Evolutionary conservation across 2,113 vertebrate species (phyloP).

Genomic region (Orcinus orca): DNA sequence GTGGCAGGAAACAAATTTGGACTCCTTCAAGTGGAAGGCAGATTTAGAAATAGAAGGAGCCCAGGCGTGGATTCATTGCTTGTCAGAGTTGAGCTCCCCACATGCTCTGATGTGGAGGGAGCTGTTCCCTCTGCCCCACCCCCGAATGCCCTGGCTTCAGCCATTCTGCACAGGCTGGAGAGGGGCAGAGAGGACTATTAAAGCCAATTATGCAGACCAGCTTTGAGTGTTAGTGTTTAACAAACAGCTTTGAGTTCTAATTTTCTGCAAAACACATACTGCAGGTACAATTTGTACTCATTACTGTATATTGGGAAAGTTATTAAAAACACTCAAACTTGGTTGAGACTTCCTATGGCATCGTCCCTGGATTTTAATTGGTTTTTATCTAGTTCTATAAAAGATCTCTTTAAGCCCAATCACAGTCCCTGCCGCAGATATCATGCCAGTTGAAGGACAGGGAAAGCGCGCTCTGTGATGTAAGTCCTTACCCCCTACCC

Average conservation of each 20-base stretch:
- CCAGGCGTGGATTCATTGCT: slow-evolving; percentile 28
- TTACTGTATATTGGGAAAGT: slow-evolving; percentile 85
- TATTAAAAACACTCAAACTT: slow-evolving; percentile 86
- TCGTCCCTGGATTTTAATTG: slow-evolving; percentile 84
- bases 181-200: slow-evolving; percentile 75
- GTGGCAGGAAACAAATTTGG: slow-evolving; percentile 27
- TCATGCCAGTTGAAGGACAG: slow-evolving; percentile 47
- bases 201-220: slow-evolving; percentile 78
- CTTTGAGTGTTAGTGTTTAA: slow-evolving; percentile 76
- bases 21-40: slow-evolving; percentile 41
- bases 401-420: slow-evolving; percentile 82
- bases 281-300: slow-evolving; percentile 85
- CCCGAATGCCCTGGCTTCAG: slow-evolving; percentile 52
- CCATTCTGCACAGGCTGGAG: slow-evolving; percentile 54
- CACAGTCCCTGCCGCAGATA: slow-evolving; percentile 68
- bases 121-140: not conserved
- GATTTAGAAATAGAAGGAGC: not conserved
- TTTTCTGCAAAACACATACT: slow-evolving; percentile 80
- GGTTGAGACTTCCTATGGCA: slow-evolving; percentile 82
- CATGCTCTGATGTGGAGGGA: slow-evolving; percentile 3
- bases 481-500: slow-evolving; percentile 57
- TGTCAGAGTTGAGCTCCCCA: slow-evolving; percentile 42
- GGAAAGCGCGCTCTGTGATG: slow-evolving; percentile 33
- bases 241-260: slow-evolving; percentile 85
- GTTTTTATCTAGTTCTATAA: slow-evolving; percentile 83